Evolutionary conservation across 1,140 invertebrate species (phyloP), one percentile per base, ranked within the genome.

Genomic region (Macrosteles quadrilineatus): DNA sequence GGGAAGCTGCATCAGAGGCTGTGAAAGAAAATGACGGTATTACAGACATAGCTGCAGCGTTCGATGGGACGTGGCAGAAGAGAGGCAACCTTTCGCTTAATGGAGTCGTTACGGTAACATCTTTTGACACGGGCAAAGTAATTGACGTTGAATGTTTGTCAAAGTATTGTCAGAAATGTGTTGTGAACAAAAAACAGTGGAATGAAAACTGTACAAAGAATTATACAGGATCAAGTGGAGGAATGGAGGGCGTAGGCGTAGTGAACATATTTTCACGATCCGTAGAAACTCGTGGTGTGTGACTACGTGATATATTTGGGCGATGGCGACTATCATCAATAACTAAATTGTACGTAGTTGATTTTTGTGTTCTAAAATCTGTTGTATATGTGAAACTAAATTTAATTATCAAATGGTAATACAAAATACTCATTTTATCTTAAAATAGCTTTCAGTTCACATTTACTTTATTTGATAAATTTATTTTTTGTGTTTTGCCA

Each of bases 261-360:
- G 30, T 29, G 4, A 29, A 17, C 6, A 9, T 62, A 9, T 62
- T 62, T 30, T 6, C 6, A 9, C 57, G 57, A 9, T 62, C 57
- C 9, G 29, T 31, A 11, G 25, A 31, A 14, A 31, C 3, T 4
- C 3, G 23, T 9, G 30, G 30, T 4, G 66, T 73, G 25, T 57
- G 57, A 59, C n/a, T 74, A 74, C 47, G 31, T 30, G 40, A 21
- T 57, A 19, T 69, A 71, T 50, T 62, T 74, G 21, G 66, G 72
- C 25, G 72, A 74, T 40, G 72, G 69, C 23, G 72, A 74, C 57
- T 65, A n/a, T n/a, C n/a, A n/a, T n/a, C n/a, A n/a, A n/a, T n/a
- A n/a, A n/a, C n/a, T n/a, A n/a, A n/a, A n/a, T n/a, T n/a, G n/a
- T n/a, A n/a, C n/a, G n/a, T n/a, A n/a, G n/a, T n/a, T n/a, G n/a